Base-by-base conservation (phyloP, 37 sponge, comb jelly and placozoan species). In the Eunapius fragilis region DNA sequence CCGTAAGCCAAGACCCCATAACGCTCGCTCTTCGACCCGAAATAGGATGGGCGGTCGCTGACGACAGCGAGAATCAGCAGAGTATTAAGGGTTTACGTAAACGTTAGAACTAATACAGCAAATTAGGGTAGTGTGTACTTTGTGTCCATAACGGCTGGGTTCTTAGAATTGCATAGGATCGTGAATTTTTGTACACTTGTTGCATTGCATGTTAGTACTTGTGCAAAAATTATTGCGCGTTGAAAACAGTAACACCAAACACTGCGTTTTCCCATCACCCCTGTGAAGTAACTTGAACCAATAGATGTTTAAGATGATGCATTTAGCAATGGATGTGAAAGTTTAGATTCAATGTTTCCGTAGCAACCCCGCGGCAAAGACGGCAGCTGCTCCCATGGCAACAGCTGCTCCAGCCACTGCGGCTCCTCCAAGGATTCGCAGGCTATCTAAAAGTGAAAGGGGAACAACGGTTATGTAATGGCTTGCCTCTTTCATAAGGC, bases 391-490 rank as follows among this genome's bases (percentile, higher is more conserved):
- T 19, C 90, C 94, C 23, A 83, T 82, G 47, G 91, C 91, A 30
- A 89, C 76, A 0, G 74, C 86, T 31, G 85, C 89, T 17, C 86
- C 93, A 14, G 90, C 58, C 25, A 80, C 79, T 67, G 91, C 82
- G 31, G 89, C 91, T 25, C 96, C 96, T 67, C 91, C 96, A 33
- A 95, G 90, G 31, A 91, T 69, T 48, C 87, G 27, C 49, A 95
- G 86, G 50, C 86, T 88, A 87, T 95, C 96, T 95, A 73, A 13
- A 74, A 26, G 35, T 23, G 30, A 70, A 69, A 38, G 26, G n/a
- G 35, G 37, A 27, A 68, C 12, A 41, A 41, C 41, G 6, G 41
- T 41, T 41, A 41, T 41, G 41, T 41, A 41, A 41, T 41, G 41
- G 41, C 41, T 41, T 41, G 41, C 41, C 41, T 41, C 41, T 41